Base-by-base conservation (phyloP, 2,797 vertebrate genomes). In the Synaphobranchus kaupii region DNA sequence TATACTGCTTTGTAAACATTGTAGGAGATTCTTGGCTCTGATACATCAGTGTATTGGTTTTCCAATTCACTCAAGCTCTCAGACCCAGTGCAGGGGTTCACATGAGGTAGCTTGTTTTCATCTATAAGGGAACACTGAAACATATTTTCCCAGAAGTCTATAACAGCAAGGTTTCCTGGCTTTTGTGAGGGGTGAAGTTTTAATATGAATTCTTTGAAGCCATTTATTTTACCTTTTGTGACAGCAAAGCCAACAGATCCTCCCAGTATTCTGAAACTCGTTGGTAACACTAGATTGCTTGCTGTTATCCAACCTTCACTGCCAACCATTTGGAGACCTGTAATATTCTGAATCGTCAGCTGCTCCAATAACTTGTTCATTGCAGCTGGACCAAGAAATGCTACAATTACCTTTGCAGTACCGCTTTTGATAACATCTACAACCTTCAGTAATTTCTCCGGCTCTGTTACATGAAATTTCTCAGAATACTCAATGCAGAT, bases 1-100 rank as follows among this genome's bases (percentile, higher is more conserved):
- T 87, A 87, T 25, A 87, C 66, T 50, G 83, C 83, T 85, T 87
- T 87, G 39, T 87, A 87, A 39, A 87, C 87, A 85, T 87, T 87
- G 83, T 76, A 50, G 1, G 34, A 60, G 39, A 78, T 84, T 63
- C 87, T 78, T 50, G 85, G 39, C 39, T 84, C 87, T 54, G 87
- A 87, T 78, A 50, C 83, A 78, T 87, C 87, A 44, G 87, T 84
- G 8, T 87, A 87, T 0, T 9, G 47, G 50, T 87, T 87, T 5
- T 80, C 78, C 9, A 85, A 1, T 15, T 84, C 66, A 17, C 3
- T 73, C 44, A 87, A 58, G 31, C 25, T 82, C 68, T 87, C 86
- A 83, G 56, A 47, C 22, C 86, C 86, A 25, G 34, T 87, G 71
- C 86, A 87, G 4, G 78, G 54, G 12, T 4, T 47, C 28, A 15